Base-by-base conservation (phyloP, 2,113 vertebrate genomes). In the Limnothrissa miodon region DNA sequence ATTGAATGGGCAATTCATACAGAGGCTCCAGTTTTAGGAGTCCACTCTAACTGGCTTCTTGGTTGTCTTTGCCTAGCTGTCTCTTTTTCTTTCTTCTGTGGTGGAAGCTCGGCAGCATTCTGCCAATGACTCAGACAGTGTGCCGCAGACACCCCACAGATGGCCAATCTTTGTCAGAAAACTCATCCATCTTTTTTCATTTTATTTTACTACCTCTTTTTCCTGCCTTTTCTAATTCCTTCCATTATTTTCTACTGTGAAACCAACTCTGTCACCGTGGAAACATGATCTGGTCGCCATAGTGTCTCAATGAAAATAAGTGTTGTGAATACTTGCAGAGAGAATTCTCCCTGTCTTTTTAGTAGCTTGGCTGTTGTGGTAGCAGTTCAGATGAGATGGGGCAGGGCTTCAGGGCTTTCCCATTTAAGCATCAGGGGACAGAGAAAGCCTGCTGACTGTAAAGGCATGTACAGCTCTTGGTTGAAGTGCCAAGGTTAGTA, bases 121-220 rank as follows among this genome's bases (percentile, higher is more conserved):
- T 70, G 13, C 62, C 6, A 45, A 62, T 83, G 87, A 86, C 80
- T 82, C 85, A 85, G 45, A 83, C 80, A 17, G 45, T 82, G 78
- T 83, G 56, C 80, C 79, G 62, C 81, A 86, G 85, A 83, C 82
- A 78, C 85, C 83, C 86, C 83, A 62, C 87, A 88, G 83, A 88
- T 86, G 87, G 87, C 81, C 62, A 36, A n/a, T 33, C 29, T 70
- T 70, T 29, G 11, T 70, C 62, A 70, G 59, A 48, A 48, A 13
- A 48, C 17, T 25, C n/a, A 66, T 66, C 59, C 7, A n/a, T 59
- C 56, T 66, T 66, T 66, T 66, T 29, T 25, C 59, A 9, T n/a
- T 62, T n/a, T 2, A 25, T 62, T 62, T 62, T 62, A 19, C 9
- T 29, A 17, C 17, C 29, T 33, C 29, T 36, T 11, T 70, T 15